Conservation (phyloP, 2,888 invertebrate genomes). For the Myopa tessellatipennis region DNA sequence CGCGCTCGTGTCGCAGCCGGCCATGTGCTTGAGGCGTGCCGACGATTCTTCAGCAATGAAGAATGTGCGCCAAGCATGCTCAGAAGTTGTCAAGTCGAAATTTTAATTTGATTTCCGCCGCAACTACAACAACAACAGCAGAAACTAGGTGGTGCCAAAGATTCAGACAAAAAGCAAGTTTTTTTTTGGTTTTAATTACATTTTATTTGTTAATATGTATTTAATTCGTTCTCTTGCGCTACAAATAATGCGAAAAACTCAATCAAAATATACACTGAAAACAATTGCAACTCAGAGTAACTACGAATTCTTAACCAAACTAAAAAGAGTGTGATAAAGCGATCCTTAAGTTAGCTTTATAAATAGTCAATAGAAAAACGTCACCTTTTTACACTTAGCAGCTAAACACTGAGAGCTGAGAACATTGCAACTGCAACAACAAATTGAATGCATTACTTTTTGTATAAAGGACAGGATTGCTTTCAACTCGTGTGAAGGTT, state of each 20-base stretch:
- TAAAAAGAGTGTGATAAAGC: constrained; percentile 33
- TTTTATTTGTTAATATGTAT: constrained; percentile 52
- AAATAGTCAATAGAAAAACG: constrained; percentile 29
- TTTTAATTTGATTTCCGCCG: constrained; percentile 43
- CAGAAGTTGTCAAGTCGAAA: constrained; percentile 43
- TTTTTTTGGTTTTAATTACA: constrained; percentile 48
- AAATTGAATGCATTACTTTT: background rate
- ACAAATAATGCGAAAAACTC: constrained; percentile 2
- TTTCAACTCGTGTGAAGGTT: background rate
- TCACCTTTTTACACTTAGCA: constrained; percentile 27
- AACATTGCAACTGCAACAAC: constrained; percentile 55
- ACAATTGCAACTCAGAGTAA: background rate
- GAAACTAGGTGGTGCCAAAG: constrained; percentile 28
- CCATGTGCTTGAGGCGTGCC: background rate
- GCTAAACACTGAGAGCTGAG: constrained; percentile 55
- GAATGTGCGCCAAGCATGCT: constrained; percentile 15
- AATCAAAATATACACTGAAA: constrained; percentile 31
- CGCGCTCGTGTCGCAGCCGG: background rate
- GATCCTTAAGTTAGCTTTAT: constrained; percentile 13
- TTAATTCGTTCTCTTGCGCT: constrained; percentile 47
- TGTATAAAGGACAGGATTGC: background rate
- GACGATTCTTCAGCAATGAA: background rate
- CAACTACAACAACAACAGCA: constrained; percentile 23
- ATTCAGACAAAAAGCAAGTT: constrained; percentile 18
- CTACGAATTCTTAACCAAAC: constrained; percentile 3